Evolutionary conservation across 92 coral and sea anemone species (phyloP), one percentile per base, ranked within the genome.

Genomic region (Diadumene lineata): DNA sequence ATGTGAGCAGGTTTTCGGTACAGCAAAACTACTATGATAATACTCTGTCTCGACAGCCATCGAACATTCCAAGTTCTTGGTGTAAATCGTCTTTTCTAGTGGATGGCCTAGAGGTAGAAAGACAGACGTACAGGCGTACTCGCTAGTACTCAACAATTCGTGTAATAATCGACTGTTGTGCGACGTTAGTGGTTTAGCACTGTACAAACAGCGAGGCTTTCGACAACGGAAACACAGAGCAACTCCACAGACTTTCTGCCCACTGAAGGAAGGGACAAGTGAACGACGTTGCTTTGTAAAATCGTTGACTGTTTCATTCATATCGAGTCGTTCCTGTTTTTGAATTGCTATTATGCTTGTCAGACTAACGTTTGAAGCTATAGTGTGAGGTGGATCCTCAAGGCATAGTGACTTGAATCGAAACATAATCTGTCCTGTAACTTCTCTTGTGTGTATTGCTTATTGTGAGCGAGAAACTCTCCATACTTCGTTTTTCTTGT

Each of bases 131-230:
- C 93, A 88, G 62, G 93, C 72, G 69, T 81, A 88, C 51, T 80
- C 84, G 10, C 70, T 67, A 66, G 76, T 71, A 22, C 69, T 34
- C 63, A 44, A 32, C 34, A 88, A 64, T 31, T 88, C 84, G 1
- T 88, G 90, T 9, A 88, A 81, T 16, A 71, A 46, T 24, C 6
- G 26, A 24, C 82, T 43, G 50, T 88, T 74, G 4, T 34, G 34
- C 7, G 81, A 30, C 19, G 90, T 80, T 0, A 88, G 90, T 13
- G 79, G 84, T 43, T 79, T 81, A 27, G 70, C 60, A 48, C 87
- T 73, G 85, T 84, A 88, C 46, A 88, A 72, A 63, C 93, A 88
- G 28, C 93, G 90, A 30, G 90, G 93, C 51, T 88, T 88, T 67
- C 66, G 77, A 51, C 93, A 88, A 15, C 93, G 93, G 61, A 75